Base-by-base conservation (phyloP, 2,113 vertebrate species). In the Microtus pennsylvanicus region DNA sequence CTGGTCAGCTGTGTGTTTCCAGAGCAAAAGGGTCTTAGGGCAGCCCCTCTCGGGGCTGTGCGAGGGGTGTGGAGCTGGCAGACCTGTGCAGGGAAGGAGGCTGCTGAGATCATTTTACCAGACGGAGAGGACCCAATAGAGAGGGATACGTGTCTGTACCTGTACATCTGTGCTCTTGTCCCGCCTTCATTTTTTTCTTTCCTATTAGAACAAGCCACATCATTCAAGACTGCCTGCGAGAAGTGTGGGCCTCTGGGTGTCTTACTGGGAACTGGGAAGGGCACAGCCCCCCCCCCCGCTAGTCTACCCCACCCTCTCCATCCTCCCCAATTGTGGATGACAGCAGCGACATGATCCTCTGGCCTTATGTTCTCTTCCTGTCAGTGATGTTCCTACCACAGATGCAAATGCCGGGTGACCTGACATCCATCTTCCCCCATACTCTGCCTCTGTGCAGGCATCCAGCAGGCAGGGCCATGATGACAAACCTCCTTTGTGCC, bases 171-270 rank as follows among this genome's bases (percentile, higher is more conserved):
- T 21, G 10, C 10, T 14, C 11, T 11, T 16, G 19, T 30, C 22
- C 21, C 42, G 33, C 17, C 13, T 67, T n/a, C 12, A 77, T 17
- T 21, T 42, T 38, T 42, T 58, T 76, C 76, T 88, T 81, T 82
- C 21, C 55, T 77, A 65, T 89, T 88, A 92, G 90, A 81, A 76
- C 30, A 90, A 94, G 77, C 11, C n/a, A 38, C 24, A 28, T 52
- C 74, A 74, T 67, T 94, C 65, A 77, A 69, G 80, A 52, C 33
- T 86, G 90, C 75, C 90, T 88, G 50, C 69, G 61, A 92, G 92
- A 81, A 1, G 33, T 47, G 8, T 35, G 52, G 69, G 90, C 47
- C 42, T 94, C 83, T 90, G 90, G 75, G 38, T 69, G 58, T 69
- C 86, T 72, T 16, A 85, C 92, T 74, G 88, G 76, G 35, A 74